A percentile compares a stretch with the other conserved stretches of the same genome.
Evolutionary conservation across 1,140 invertebrate species (phyloP).

Genomic region (Halesus radiatus): DNA sequence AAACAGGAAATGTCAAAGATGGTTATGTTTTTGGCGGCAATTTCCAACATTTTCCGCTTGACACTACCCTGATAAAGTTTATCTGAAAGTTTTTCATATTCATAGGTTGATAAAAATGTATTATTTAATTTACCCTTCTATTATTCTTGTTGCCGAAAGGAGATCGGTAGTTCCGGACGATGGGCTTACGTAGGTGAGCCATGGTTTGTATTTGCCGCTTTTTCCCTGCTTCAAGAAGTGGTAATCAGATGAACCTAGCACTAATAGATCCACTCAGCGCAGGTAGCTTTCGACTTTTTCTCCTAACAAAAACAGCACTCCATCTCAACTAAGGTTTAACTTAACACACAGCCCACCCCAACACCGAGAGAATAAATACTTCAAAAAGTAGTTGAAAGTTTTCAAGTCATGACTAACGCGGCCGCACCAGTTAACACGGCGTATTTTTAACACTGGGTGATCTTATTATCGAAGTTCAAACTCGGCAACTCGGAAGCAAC

Average conservation of each 20-base stretch:
- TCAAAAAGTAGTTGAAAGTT: constrained; percentile 21
- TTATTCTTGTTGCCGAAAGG: constrained; percentile 47
- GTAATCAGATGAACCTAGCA: neutral
- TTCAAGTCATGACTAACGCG: constrained; percentile 5
- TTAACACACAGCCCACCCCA: too few relatives aligned
- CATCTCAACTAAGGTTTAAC: neutral
- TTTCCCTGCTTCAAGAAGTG: neutral
- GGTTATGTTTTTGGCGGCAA: constrained; percentile 23
- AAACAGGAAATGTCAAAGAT: neutral
- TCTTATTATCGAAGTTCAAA: constrained; percentile 34
- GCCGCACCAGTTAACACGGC: constrained; percentile 6
- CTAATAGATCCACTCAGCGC: neutral
- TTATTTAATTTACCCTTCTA: constrained; percentile 46
- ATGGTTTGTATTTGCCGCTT: constrained; percentile 26
- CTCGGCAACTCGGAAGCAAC: neutral
- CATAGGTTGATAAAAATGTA: neutral
- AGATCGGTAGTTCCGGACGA: constrained; percentile 46
- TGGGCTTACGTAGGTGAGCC: constrained; percentile 47
- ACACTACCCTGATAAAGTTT: neutral
- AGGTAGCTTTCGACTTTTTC: neutral
- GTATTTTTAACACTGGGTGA: constrained; percentile 36
- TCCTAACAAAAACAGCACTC: neutral
- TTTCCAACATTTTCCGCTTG: neutral
- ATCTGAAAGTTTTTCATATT: too few relatives aligned
- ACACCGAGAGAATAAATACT: neutral